phyloP scores from a whole-genome alignment of 1,140 invertebrate genomes.

The Hirudo medicinalis region DNA sequence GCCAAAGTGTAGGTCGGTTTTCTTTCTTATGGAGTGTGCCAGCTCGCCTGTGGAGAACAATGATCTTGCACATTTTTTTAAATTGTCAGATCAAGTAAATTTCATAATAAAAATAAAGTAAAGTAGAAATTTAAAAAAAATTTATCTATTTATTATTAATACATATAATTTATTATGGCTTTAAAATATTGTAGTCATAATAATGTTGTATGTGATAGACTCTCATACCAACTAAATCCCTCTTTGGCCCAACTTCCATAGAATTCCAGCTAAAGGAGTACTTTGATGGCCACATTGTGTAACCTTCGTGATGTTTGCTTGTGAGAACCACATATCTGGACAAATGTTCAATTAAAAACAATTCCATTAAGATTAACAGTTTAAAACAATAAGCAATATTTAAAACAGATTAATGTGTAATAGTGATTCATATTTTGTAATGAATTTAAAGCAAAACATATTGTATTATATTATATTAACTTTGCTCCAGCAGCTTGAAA shows the following conservation, averaged over 20 bases:
- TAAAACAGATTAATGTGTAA: neutral
- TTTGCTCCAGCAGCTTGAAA: slow-evolving; percentile 24
- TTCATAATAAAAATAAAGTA: neutral
- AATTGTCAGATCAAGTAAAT: neutral
- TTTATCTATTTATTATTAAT: neutral
- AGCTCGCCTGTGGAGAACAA: slow-evolving; percentile 34
- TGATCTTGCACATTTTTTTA: neutral
- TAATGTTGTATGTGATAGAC: neutral
- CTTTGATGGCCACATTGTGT: slow-evolving; percentile 34
- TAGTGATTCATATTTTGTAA: no score
- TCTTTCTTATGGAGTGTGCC: slow-evolving; percentile 51
- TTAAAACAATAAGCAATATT: neutral
- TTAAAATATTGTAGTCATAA: neutral
- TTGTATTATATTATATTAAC: slow-evolving; percentile 10
- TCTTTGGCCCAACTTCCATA: slow-evolving; percentile 33
- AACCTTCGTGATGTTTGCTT: slow-evolving; percentile 39
- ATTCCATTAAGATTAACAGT: neutral
- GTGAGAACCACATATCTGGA: slow-evolving; percentile 37
- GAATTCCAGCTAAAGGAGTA: slow-evolving; percentile 38
- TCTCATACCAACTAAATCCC: slow-evolving; percentile 33
- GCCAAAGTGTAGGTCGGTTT: slow-evolving; percentile 57
- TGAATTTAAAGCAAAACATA: neutral
- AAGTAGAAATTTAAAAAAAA: neutral
- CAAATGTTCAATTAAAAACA: neutral
- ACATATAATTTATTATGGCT: neutral